A percentile compares a stretch with the other conserved stretches of the same genome.
These are phyloP conservation scores for Sternarchorhynchus goeldii DNA, from an alignment of 2,797 vertebrate species.

Conservation along the genomic window DNA sequence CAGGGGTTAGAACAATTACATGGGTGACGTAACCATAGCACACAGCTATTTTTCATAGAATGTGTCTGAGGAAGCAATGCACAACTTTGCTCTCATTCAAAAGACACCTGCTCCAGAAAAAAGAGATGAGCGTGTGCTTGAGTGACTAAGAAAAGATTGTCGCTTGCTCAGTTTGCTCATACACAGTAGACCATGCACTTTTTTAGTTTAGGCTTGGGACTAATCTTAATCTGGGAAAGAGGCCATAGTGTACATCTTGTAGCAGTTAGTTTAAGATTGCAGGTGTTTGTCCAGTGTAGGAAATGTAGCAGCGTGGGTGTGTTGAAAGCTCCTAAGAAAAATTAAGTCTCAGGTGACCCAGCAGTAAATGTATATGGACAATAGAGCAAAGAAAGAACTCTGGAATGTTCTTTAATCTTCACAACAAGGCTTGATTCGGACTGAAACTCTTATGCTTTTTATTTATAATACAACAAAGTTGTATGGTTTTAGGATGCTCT, in stretches of 20 bases:
- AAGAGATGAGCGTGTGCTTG: constrained; percentile 32
- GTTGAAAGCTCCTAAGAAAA: not conserved
- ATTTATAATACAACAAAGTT: not conserved
- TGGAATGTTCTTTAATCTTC: not conserved
- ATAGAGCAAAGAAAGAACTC: not conserved
- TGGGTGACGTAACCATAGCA: constrained; percentile 40
- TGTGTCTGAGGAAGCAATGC: constrained; percentile 27
- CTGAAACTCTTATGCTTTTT: not conserved
- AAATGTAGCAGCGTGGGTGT: not conserved
- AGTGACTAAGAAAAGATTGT: constrained; percentile 37
- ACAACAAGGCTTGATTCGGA: not conserved
- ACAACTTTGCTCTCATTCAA: constrained; percentile 31
- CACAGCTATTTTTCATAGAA: constrained; percentile 58
- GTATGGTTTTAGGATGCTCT: constrained; percentile 5
- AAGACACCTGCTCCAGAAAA: constrained; percentile 10
- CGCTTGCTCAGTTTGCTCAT: not conserved
- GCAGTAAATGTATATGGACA: constrained; percentile 22
- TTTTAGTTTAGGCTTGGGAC: no score
- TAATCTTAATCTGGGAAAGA: no score
- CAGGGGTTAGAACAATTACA: constrained; percentile 39
- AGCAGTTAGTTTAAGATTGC: no score
- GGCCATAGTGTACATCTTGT: no score
- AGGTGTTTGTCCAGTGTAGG: no score
- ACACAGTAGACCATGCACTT: not conserved
- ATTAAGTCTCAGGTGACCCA: constrained; percentile 10